Conservation (phyloP, 2,797 vertebrate species). For the Coccyzus lansbergi region DNA sequence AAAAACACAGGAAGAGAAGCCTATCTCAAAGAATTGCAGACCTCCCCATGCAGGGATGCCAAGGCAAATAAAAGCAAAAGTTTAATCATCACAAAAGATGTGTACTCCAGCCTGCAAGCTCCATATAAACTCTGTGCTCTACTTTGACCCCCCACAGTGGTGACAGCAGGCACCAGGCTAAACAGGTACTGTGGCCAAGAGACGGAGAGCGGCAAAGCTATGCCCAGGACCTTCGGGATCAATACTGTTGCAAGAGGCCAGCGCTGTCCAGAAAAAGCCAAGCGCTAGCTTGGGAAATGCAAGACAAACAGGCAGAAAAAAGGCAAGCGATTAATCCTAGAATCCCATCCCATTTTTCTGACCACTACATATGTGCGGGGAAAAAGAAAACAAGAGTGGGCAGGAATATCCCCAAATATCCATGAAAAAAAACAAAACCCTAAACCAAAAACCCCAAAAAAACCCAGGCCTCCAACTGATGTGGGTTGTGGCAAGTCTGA, state of each 20-base stretch:
- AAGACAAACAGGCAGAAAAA: neutral
- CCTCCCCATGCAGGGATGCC: neutral
- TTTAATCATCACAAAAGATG: neutral
- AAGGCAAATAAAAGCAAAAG: neutral
- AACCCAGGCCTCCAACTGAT: neutral
- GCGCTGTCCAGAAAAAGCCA: neutral
- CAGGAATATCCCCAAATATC: neutral
- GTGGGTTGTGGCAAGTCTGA: constrained; percentile 30
- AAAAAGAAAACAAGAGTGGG: neutral
- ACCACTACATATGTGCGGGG: neutral
- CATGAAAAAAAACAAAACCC: neutral
- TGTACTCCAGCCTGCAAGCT: neutral
- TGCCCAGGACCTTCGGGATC: neutral
- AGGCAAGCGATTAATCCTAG: neutral
- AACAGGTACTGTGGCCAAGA: fast-evolving
- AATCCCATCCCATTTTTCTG: neutral
- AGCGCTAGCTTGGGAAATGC: neutral
- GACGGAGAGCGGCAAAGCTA: neutral
- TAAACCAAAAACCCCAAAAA: neutral
- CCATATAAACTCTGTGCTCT: neutral
- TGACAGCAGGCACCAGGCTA: neutral
- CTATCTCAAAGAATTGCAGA: neutral
- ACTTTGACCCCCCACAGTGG: neutral
- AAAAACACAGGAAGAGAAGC: neutral
- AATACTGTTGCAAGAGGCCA: neutral